A percentile compares a stretch with the other conserved stretches of the same genome.
phyloP scores from a whole-genome alignment of 2,797 vertebrate species.

The Streptopelia turtur region DNA sequence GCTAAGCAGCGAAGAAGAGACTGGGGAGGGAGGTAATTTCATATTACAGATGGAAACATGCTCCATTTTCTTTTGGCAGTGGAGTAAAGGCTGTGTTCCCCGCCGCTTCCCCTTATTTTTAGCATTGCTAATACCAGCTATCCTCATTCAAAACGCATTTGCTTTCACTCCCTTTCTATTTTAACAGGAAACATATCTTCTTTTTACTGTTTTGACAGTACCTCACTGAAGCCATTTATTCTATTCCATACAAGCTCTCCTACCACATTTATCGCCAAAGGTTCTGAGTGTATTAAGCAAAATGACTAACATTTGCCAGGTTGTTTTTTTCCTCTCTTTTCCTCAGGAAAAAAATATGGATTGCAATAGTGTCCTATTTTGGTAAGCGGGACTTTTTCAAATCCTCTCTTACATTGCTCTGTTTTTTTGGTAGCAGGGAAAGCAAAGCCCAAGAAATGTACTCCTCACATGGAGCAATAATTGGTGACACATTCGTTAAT shows the following conservation, averaged over 20 bases:
- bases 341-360: not conserved
- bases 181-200: not conserved
- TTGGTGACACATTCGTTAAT: not conserved
- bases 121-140: not conserved
- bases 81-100: not conserved
- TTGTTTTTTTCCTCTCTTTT: not conserved
- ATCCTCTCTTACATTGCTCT: not conserved
- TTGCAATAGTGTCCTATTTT: not conserved
- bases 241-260: not conserved
- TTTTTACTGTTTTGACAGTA: not conserved
- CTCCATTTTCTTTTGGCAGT: not conserved
- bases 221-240: not conserved
- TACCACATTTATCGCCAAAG: not conserved
- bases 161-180: not conserved
- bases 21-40: not conserved
- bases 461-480: not conserved
- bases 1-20: not conserved
- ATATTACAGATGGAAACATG: not conserved
- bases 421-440: not conserved
- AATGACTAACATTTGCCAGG: constrained; percentile 34
- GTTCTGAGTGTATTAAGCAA: constrained; percentile 8
- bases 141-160: not conserved
- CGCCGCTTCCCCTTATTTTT: not conserved
- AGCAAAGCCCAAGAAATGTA: not conserved
- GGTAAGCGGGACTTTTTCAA: not conserved